Percentiles rank a stretch among this genome's conserved stretches.
Conservation (phyloP, 2,797 vertebrate species). For the Neostethus bicornis region DNA sequence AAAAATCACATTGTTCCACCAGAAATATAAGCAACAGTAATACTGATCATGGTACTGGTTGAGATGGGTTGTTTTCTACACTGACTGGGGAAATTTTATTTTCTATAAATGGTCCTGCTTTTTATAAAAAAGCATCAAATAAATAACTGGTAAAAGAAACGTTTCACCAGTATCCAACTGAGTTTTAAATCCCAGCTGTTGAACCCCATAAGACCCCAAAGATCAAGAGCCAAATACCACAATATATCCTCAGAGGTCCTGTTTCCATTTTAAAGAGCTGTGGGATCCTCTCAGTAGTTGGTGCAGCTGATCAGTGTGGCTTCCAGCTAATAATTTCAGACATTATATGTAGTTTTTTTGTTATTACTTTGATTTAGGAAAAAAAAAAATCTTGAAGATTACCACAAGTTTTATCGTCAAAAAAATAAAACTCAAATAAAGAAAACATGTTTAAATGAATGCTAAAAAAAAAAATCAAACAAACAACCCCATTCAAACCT, state of each 20-base stretch:
- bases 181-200: background rate
- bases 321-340: constrained; percentile 8
- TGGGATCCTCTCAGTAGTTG: background rate
- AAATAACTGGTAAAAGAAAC: background rate
- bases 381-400: too few relatives aligned
- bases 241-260: background rate
- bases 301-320: background rate
- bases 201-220: background rate
- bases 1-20: too few relatives aligned
- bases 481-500: constrained; percentile 37
- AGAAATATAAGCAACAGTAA: too few relatives aligned
- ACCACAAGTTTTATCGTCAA: too few relatives aligned
- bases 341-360: too few relatives aligned
- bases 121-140: too few relatives aligned
- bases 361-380: background rate
- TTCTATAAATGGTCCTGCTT: background rate
- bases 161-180: background rate
- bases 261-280: background rate
- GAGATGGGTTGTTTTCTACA: too few relatives aligned
- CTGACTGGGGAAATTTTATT: background rate
- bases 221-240: background rate
- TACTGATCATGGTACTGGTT: too few relatives aligned
- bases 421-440: background rate
- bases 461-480: constrained; percentile 19
- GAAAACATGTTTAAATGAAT: background rate